phyloP scores from a whole-genome alignment of 2,888 invertebrate species.

The Epirrhoe tristata region DNA sequence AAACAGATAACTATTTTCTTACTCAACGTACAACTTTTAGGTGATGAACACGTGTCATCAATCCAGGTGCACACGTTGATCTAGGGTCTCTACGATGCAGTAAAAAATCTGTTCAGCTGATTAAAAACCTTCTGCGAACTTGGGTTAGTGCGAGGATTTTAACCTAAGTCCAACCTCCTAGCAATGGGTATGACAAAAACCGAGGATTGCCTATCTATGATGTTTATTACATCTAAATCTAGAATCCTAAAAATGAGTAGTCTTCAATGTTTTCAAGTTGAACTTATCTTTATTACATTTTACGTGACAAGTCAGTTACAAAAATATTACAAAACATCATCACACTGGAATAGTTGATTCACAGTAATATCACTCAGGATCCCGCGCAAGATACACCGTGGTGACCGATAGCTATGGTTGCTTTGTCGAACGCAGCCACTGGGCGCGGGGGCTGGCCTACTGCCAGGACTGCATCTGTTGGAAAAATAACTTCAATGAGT shows the following conservation, averaged over 20 bases:
- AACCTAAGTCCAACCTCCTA: too few species aligned
- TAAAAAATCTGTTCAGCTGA: too few species aligned
- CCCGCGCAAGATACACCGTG: slow-evolving; percentile 44
- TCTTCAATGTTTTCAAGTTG: slow-evolving; percentile 6
- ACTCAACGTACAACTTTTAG: too few species aligned
- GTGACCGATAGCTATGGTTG: slow-evolving; percentile 68
- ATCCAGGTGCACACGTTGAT: too few species aligned
- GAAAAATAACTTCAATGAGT: slow-evolving; percentile 19
- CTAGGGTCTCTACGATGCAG: too few species aligned
- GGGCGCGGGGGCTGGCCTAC: slow-evolving; percentile 78
- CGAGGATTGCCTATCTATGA: too few species aligned
- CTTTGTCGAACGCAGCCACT: slow-evolving; percentile 77
- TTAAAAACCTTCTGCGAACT: too few species aligned
- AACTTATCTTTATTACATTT: slow-evolving; percentile 45
- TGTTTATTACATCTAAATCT: neutral
- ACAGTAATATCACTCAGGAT: slow-evolving; percentile 13
- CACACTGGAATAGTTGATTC: slow-evolving; percentile 13
- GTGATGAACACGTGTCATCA: too few species aligned
- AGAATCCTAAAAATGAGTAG: neutral
- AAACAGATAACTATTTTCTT: too few species aligned
- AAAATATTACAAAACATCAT: slow-evolving; percentile 22
- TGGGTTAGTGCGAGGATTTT: too few species aligned
- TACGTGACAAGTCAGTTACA: slow-evolving; percentile 38
- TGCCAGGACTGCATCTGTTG: slow-evolving; percentile 76
- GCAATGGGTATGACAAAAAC: too few species aligned